phyloP scores from a whole-genome alignment of 2,113 vertebrate genomes.

The Shinisaurus crocodilurus region DNA sequence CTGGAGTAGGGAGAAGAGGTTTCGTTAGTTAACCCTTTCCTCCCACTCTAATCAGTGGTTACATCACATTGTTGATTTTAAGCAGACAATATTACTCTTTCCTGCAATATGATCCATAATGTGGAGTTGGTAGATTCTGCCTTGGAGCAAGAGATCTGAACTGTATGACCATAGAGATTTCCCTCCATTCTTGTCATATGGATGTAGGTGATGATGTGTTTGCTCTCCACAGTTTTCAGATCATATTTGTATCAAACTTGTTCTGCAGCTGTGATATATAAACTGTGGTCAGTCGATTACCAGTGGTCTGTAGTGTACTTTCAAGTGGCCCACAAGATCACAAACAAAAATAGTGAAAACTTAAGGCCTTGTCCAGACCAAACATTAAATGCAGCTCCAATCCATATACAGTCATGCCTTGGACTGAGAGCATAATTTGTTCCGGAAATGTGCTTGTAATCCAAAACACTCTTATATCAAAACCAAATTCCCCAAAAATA shows the following conservation, averaged over 20 bases:
- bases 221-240: background rate
- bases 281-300: background rate
- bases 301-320: too few relatives aligned
- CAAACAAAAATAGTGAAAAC: background rate
- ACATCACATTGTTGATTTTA: too few relatives aligned
- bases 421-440: too few relatives aligned
- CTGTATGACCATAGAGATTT: background rate
- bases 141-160: background rate
- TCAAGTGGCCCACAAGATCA: background rate
- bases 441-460: too few relatives aligned
- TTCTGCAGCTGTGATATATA: background rate
- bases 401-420: too few relatives aligned
- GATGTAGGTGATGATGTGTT: background rate
- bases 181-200: background rate
- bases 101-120: too few relatives aligned
- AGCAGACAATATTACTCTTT: too few relatives aligned
- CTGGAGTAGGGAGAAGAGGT: too few relatives aligned
- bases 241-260: background rate
- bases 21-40: too few relatives aligned
- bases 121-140: background rate
- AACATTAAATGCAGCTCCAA: background rate
- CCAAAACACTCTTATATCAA: too few relatives aligned
- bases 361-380: background rate
- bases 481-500: too few relatives aligned
- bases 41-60: too few relatives aligned